Conservation (phyloP, 2,113 vertebrate species). For the Tetraodon nigroviridis region DNA sequence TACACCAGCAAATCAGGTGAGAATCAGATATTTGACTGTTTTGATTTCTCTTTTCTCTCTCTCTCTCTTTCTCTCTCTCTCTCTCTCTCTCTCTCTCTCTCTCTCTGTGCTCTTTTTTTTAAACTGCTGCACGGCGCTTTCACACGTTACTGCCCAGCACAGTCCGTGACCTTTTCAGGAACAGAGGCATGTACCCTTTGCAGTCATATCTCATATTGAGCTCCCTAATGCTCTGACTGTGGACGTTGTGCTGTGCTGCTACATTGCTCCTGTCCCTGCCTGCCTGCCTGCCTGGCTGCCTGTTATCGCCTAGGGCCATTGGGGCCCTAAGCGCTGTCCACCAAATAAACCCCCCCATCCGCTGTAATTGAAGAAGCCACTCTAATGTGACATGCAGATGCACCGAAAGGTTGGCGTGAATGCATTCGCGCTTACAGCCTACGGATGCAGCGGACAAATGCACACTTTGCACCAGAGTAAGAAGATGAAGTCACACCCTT, state of each 20-base stretch:
- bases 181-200: slow-evolving; percentile 65
- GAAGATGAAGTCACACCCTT: slow-evolving; percentile 6
- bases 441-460: not conserved
- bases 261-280: slow-evolving; percentile 58
- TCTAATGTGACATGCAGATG: slow-evolving; percentile 61
- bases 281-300: slow-evolving; percentile 40
- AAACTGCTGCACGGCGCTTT: slow-evolving; percentile 62
- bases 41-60: slow-evolving; percentile 26
- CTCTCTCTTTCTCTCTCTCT: not conserved
- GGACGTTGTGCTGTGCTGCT: slow-evolving; percentile 55
- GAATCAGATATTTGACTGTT: not conserved
- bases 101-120: not conserved
- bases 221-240: slow-evolving; percentile 65
- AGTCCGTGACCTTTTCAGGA: slow-evolving; percentile 74
- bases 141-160: slow-evolving; percentile 73
- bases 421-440: slow-evolving; percentile 8
- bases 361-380: slow-evolving; percentile 75
- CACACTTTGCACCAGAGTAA: not conserved
- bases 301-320: slow-evolving; percentile 57
- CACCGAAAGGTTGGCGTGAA: slow-evolving; percentile 25
- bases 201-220: slow-evolving; percentile 77
- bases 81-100: slow-evolving; percentile 15
- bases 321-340: slow-evolving; percentile 71
- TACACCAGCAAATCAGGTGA: no score
- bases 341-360: slow-evolving; percentile 45